Base-by-base conservation (phyloP, 2,113 vertebrate genomes). In the Salvator merianae region DNA sequence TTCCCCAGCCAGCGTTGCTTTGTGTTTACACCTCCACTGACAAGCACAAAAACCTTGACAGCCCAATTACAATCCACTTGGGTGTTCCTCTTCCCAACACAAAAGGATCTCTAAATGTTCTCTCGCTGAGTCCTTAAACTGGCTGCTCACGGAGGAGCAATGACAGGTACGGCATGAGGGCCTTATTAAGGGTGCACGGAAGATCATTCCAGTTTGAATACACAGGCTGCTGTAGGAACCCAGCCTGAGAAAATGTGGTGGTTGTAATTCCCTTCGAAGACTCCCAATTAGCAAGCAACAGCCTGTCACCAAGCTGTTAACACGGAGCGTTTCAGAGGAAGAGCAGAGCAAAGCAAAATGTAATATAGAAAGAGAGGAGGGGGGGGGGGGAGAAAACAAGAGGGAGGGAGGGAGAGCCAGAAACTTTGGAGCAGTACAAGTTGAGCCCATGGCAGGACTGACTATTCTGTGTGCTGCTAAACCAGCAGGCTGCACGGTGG, bases 61-160 rank as follows among this genome's bases (percentile, higher is more conserved):
- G 77, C 71, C 86, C 86, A 87, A 87, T 87, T 87, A 87, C 86
- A 87, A 84, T 84, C 82, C 82, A 74, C 81, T 79, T 47, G 81
- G 79, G 77, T 76, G 79, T 77, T 84, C 82, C 69, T 80, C 66
- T 80, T 62, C 82, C 38, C 34, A 50, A 50, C 86, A 87, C 82
- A 83, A 87, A 83, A 79, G 65, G 50, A 87, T 76, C 62, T 82
- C 38, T 87, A 80, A 76, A 79, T 16, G 71, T 76, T 84, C 71
- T 24, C 69, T 66, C 59, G 4, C 63, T 43, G 62, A 85, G 53
- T 72, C 77, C 76, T 76, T 74, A 84, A 66, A 75, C 62, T 63
- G 77, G 9, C 66, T 68, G 20, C 77, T 76, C 32, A 3, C 38
- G 36, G 74, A 80, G 55, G 77, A 79, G 72, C 65, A 18, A 18